Evolutionary conservation across 2,888 invertebrate genomes (phyloP).

Genomic region (Nomada goodeniana): DNA sequence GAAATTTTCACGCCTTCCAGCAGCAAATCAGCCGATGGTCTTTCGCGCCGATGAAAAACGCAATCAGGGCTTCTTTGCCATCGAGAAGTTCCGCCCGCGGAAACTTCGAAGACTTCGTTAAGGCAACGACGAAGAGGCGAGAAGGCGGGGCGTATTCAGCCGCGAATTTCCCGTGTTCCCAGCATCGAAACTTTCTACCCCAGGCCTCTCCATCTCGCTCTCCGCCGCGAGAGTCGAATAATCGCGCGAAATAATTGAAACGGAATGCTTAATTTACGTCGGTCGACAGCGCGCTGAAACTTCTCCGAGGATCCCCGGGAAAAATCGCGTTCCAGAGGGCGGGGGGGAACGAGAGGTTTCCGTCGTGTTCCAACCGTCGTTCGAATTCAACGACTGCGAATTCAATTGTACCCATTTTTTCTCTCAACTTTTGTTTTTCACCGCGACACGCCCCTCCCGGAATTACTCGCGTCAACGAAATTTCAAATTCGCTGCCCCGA

Average conservation of each 20-base stretch:
- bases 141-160: slow-evolving; percentile 33
- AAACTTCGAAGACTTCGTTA: slow-evolving; percentile 66
- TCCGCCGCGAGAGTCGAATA: slow-evolving; percentile 46
- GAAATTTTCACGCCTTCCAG: too few species aligned
- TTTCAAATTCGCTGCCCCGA: slow-evolving; percentile 8
- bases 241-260: slow-evolving; percentile 70
- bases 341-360: background rate
- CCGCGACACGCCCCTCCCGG: background rate
- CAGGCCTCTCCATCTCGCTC: slow-evolving; percentile 8
- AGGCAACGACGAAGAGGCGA: slow-evolving; percentile 12
- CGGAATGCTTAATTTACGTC: slow-evolving; percentile 63
- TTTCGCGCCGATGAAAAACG: slow-evolving; percentile 54
- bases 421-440: background rate
- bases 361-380: background rate
- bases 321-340: slow-evolving; percentile 19
- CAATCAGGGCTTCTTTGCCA: slow-evolving; percentile 50
- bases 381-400: background rate
- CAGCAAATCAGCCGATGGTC: too few species aligned
- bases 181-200: slow-evolving; percentile 55
- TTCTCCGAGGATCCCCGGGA: slow-evolving; percentile 6
- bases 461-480: background rate
- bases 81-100: slow-evolving; percentile 46
- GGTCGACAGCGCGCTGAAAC: slow-evolving; percentile 6
- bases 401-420: background rate
- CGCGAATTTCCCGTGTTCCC: slow-evolving; percentile 28